Evolutionary conservation across 2,797 vertebrate genomes (phyloP).

Genomic region (Micromesistius poutassou): DNA sequence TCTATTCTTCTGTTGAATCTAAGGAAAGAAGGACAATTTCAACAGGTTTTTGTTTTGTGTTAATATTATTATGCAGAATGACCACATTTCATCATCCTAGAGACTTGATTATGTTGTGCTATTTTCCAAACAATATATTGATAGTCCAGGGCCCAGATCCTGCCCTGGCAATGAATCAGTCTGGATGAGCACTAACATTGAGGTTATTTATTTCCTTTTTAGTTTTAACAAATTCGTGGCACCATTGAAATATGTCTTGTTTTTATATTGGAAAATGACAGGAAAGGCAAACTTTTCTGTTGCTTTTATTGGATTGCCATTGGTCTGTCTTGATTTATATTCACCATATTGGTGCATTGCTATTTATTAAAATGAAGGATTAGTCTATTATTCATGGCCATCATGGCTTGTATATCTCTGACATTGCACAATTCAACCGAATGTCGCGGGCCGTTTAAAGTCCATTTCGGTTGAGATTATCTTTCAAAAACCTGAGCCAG

Average conservation of each 20-base stretch:
- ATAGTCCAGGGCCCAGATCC: not conserved
- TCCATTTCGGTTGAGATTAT: conserved; percentile 22
- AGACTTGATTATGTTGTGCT: not conserved
- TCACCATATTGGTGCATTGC: conserved; percentile 80
- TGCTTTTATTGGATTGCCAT: conserved; percentile 32
- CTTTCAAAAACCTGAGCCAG: conserved; percentile 52
- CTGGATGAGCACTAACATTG: not conserved
- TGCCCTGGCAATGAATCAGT: not conserved
- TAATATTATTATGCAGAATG: not conserved
- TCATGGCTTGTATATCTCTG: conserved; percentile 39
- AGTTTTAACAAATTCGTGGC: not conserved
- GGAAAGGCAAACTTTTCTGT: conserved; percentile 33
- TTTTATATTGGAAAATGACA: conserved; percentile 24
- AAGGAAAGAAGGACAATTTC: not conserved
- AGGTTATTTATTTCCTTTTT: conserved; percentile 12
- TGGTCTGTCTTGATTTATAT: conserved; percentile 42
- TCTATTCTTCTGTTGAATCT: not conserved
- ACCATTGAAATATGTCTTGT: conserved; percentile 5
- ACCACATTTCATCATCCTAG: not conserved
- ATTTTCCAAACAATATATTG: not conserved
- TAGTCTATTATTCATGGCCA: conserved; percentile 39
- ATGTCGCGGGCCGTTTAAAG: conserved; percentile 42
- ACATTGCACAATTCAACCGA: conserved; percentile 54
- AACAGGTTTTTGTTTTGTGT: not conserved
- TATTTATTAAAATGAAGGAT: conserved; percentile 68